These are phyloP conservation scores for Mythimna albipuncta DNA, from an alignment of 2,888 invertebrate genomes.

Conservation along the genomic window DNA sequence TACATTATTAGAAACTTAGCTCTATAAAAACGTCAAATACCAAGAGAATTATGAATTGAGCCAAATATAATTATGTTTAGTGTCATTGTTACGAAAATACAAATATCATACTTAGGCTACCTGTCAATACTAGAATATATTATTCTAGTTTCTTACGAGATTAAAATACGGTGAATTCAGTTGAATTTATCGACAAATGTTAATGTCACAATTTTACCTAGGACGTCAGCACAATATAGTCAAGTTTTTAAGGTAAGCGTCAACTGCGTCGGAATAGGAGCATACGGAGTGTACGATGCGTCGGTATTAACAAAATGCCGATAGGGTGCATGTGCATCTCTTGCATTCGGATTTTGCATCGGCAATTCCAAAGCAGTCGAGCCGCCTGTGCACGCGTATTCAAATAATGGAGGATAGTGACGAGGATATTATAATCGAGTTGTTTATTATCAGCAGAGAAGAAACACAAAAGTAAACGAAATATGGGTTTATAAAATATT, in stretches of 20 bases:
- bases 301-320: too few relatives aligned
- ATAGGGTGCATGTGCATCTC: too few relatives aligned
- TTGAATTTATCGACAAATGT: slow-evolving; percentile 22
- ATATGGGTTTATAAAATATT: too few relatives aligned
- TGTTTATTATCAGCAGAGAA: too few relatives aligned
- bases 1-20: slow-evolving; percentile 67
- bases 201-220: not conserved
- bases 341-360: too few relatives aligned
- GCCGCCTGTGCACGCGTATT: too few relatives aligned
- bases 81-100: slow-evolving; percentile 40
- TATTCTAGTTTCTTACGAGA: slow-evolving; percentile 50
- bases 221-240: not conserved
- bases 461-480: too few relatives aligned
- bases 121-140: slow-evolving; percentile 54
- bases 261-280: too few relatives aligned
- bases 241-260: not conserved
- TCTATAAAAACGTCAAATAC: slow-evolving; percentile 65
- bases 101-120: slow-evolving; percentile 52
- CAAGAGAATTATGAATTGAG: slow-evolving; percentile 58
- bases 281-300: too few relatives aligned
- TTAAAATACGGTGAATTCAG: slow-evolving; percentile 42
- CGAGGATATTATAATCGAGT: too few relatives aligned
- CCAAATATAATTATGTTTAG: slow-evolving; percentile 23
- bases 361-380: too few relatives aligned
- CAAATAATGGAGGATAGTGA: too few relatives aligned